Evolutionary conservation across 2,113 vertebrate species (phyloP), one percentile per base, ranked within the genome.

Genomic region (Pelusios castaneus): DNA sequence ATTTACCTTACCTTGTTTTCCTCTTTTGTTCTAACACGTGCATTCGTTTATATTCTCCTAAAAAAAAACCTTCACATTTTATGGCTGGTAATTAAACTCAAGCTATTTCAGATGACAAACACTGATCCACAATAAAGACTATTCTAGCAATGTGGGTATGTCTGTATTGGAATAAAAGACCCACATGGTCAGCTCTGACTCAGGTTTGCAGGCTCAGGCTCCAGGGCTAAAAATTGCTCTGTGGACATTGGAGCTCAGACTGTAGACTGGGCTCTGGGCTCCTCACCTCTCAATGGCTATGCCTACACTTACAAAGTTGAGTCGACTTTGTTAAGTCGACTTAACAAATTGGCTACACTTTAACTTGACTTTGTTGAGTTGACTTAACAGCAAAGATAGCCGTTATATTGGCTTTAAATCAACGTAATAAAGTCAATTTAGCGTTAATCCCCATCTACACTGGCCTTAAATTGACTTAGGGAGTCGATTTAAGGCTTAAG

Each of bases 1-100:
- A 67, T 87, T 93, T 95, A 54, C 6, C 76, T 85, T 92, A 70
- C 67, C 92, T 80, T 88, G 41, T 67, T 89, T 92, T 93, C 25
- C 13, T 94, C 4, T 77, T 95, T 91, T 87, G 34, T 92, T 95
- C 5, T 78, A 70, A n/a, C 12, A 83, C 31, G 43, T 60, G 17
- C 29, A 55, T 58, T 75, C 14, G 25, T 91, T 94, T 89, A 17
- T 45, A 85, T 94, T 52, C 58, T 81, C 17, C 82, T 85, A 87
- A 91, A 92, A 82, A 60, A n/a, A 87, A 91, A 91, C 82, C 60
- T 31, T 51, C 6, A 5, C 88, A 5, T 87, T 84, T 87, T 63
- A 1, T 87, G 81, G 92, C 84, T 90, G 29, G 58, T 41, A 88
- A 79, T 88, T 85, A 88, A 75, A 81, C 25, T 84, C 78, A 49